Base-by-base conservation (phyloP, 2,888 invertebrate genomes). In the Sialis fuliginosa region DNA sequence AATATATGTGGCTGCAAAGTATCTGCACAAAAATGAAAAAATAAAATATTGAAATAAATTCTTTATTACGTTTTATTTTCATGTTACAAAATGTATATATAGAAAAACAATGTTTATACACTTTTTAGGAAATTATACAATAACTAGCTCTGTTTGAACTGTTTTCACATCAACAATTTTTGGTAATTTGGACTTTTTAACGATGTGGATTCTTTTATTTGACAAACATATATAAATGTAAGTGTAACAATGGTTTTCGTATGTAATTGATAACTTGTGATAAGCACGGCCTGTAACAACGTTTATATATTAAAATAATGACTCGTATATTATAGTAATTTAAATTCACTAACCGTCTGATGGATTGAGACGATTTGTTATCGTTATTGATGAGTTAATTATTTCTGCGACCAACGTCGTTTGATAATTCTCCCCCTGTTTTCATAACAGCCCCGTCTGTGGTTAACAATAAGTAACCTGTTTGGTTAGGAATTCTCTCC, bases 391-490 rank as follows among this genome's bases (percentile, higher is more conserved):
- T 54, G 77, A 79, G 59, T 80, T 77, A 54, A 89, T 75, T 52
- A 85, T 75, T 56, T 78, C 80, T n/a, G 89, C 89, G 52, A 83
- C 73, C 54, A 67, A 91, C 91, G 64, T 89, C 86, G 65, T 91
- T 91, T 67, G 90, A 88, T 46, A 92, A 66, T 53, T 91, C 90
- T 4, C 92, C 89, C 43, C 82, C 83, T 37, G 91, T 91, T 71
- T 87, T 79, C 52, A 90, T 67, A 50, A 91, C 88, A 44, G 90
- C 90, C 39, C 91, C 91, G 64, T 91, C 90, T 62, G 90, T 87
- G 54, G 85, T 88, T 48, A 92, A 67, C 48, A 90, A 74, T 57
- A 92, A 71, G 60, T 78, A 81, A n/a, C 85, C 86, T 50, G 77
- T 69, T 62, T 82, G 79, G 57, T 81, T 79, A n/a, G 72, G 72